Evolutionary conservation across 2,888 invertebrate species (phyloP).

Genomic region (Drosophila ezoana): DNA sequence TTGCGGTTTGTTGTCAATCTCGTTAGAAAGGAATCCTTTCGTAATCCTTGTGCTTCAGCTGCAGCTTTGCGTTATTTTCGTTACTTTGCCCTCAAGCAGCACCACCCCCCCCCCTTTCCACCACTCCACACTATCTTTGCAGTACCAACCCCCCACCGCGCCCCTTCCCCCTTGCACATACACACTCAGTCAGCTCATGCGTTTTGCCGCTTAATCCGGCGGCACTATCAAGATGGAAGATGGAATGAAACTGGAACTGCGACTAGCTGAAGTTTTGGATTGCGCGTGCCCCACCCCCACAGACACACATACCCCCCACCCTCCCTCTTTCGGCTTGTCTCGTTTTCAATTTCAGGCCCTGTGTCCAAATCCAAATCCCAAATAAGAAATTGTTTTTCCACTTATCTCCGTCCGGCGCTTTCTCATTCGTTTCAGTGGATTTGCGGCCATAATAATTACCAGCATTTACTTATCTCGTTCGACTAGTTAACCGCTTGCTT

Average conservation of each 20-base stretch:
- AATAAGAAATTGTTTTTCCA: conserved; percentile 76
- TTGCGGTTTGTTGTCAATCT: conserved; percentile 78
- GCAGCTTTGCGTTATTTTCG: conserved; percentile 73
- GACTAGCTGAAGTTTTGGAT: conserved; percentile 17
- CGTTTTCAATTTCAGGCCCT: conserved; percentile 71
- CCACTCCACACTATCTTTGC: neutral
- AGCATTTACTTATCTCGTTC: conserved; percentile 11
- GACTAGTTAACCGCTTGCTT: conserved; percentile 62
- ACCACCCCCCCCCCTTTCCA: conserved; percentile 33
- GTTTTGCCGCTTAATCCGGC: conserved; percentile 75
- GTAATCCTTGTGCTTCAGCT: conserved; percentile 77
- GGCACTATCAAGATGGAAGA: conserved; percentile 72
- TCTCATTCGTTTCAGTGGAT: conserved; percentile 11
- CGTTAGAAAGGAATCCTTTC: conserved; percentile 80
- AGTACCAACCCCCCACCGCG: neutral
- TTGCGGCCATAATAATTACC: conserved; percentile 34
- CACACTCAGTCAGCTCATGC: conserved; percentile 56
- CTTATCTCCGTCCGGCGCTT: conserved; percentile 46
- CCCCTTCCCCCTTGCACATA: too few relatives aligned
- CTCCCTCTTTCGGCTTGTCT: conserved; percentile 39
- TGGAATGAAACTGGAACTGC: conserved; percentile 43
- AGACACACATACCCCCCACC: neutral
- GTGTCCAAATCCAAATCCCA: conserved; percentile 59
- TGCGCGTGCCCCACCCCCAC: conserved; percentile 19
- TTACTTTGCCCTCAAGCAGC: conserved; percentile 57